phyloP scores from a whole-genome alignment of 2,113 vertebrate genomes.

The Anser brachyrhynchus region DNA sequence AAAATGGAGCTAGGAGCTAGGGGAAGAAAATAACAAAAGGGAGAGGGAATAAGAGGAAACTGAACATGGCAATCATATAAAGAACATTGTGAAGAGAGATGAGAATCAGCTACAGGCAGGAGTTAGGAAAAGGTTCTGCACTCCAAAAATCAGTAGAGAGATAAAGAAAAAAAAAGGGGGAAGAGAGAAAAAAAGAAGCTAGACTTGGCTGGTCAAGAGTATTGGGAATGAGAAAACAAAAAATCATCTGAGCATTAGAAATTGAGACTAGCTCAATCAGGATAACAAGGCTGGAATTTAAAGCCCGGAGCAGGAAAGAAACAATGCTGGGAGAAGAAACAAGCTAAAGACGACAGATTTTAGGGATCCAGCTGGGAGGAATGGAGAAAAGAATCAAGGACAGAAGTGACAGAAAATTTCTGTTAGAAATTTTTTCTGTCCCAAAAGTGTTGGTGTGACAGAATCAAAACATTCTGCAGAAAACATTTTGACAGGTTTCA shows the following conservation, averaged over 20 bases:
- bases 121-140: not conserved
- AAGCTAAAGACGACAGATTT: not conserved
- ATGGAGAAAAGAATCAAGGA: not conserved
- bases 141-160: not conserved
- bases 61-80: not conserved
- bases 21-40: not conserved
- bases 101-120: not conserved
- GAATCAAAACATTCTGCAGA: not conserved
- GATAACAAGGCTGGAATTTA: not conserved
- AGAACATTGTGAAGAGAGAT: not conserved
- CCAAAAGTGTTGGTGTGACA: not conserved
- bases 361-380: not conserved
- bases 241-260: not conserved
- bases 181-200: not conserved
- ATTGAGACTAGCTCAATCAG: not conserved
- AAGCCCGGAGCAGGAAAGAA: not conserved
- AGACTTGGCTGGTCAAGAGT: not conserved
- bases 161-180: not conserved
- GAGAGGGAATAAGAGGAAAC: not conserved
- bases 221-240: not conserved
- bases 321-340: not conserved
- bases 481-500: slow-evolving; percentile 10
- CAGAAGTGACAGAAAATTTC: not conserved
- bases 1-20: not conserved
- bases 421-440: not conserved